A percentile compares a stretch with the other conserved stretches of the same genome.
These are phyloP conservation scores for Gallinago stenura DNA, from an alignment of 2,797 vertebrate species.

Conservation along the genomic window DNA sequence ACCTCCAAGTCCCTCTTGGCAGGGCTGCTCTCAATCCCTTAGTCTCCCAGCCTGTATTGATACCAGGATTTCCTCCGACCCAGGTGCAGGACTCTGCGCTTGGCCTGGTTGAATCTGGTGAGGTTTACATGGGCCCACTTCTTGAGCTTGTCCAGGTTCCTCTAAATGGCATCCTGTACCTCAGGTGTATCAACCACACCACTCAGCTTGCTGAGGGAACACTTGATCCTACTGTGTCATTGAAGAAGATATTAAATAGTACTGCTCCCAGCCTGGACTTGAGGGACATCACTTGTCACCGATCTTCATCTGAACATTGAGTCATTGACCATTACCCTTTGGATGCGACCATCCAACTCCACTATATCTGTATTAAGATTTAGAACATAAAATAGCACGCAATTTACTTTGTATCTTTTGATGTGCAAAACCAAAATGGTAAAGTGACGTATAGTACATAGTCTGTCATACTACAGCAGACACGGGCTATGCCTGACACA, in stretches of 20 bases:
- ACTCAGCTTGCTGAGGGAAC: not conserved
- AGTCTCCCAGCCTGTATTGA: not conserved
- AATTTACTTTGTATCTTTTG: not conserved
- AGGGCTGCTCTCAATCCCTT: not conserved
- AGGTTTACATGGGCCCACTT: not conserved
- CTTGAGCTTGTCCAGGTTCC: not conserved
- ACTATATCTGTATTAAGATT: not conserved
- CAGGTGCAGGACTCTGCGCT: not conserved
- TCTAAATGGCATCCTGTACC: not conserved
- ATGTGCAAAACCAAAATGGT: not conserved
- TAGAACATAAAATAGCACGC: not conserved
- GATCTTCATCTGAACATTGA: not conserved
- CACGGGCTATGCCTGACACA: not conserved
- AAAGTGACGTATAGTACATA: accelerated
- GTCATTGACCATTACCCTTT: not conserved
- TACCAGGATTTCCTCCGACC: not conserved
- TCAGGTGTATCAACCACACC: not conserved
- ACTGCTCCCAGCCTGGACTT: not conserved
- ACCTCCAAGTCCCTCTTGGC: not conserved
- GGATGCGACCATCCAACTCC: not conserved
- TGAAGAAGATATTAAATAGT: not conserved
- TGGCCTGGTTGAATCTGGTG: not conserved
- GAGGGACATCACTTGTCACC: not conserved
- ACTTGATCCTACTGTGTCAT: not conserved
- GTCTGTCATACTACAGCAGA: not conserved